Base-by-base conservation (phyloP, 1,140 invertebrate genomes). In the Neoseiulus cucumeris region DNA sequence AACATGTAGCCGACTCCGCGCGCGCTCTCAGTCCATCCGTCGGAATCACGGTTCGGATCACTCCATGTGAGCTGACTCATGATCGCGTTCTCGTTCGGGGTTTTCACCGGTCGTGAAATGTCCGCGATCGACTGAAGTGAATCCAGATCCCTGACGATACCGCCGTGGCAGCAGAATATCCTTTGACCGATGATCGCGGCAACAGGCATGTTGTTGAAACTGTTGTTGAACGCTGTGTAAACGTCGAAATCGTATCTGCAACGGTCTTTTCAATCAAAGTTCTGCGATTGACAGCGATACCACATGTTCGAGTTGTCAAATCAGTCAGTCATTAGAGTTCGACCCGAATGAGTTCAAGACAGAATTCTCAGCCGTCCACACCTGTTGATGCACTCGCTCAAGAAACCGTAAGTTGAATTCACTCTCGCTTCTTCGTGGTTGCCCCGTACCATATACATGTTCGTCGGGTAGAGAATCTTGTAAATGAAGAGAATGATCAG, bases 41-140 rank as follows among this genome's bases (percentile, higher is more conserved):
- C 68, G 25, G 74, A 77, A 1, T 71, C 80, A 70, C 81, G 79
- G 70, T 81, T 79, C 64, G 79, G 79, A 71, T 81, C 80, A 25
- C 78, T 79, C 81, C 81, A 82, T 55, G 82, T 70, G 28, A 82
- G 70, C 72, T 82, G 81, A 71, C 81, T 82, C n/a, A 82, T 73
- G 12, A 82, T 71, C 33, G 80, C 80, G 71, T 80, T 78, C 68
- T 82, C 80, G 55, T 42, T 51, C 22, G 80, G 79, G 18, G 80
- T 78, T 70, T 80, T 79, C 67, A 79, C 80, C 4, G 79, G 79
- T 55, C 79, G 68, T 77, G 79, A 79, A 51, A 80, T 79, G 42
- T 79, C 76, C 44, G 79, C 71, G 44, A 81, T 81, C 69, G 80
- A 79, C 70, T 81, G 79, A 79, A 81, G 69, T n/a, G 75, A 72